phyloP scores from a whole-genome alignment of 2,113 vertebrate genomes.

The Chlorodrepanis virens region DNA sequence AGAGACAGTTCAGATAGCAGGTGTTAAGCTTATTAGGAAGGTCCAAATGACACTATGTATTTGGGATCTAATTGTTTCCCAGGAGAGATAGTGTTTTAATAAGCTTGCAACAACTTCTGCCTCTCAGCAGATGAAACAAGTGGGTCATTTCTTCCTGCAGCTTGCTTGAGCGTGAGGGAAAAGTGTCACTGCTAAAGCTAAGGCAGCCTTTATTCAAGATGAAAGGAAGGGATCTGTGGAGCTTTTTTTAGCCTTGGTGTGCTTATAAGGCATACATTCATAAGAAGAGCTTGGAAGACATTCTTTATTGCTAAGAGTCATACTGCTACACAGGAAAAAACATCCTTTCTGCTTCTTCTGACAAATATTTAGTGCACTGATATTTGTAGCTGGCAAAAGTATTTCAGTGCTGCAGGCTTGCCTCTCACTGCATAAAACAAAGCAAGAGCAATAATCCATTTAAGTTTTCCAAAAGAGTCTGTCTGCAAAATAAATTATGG shows the following conservation, averaged over 20 bases:
- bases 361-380: background rate
- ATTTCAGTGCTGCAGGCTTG: background rate
- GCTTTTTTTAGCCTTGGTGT: background rate
- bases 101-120: background rate
- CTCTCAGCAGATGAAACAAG: conserved; percentile 17
- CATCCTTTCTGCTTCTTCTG: background rate
- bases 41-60: background rate
- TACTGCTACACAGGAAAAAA: background rate
- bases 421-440: background rate
- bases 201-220: background rate
- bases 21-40: background rate
- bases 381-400: background rate
- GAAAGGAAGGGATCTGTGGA: background rate
- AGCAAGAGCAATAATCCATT: background rate
- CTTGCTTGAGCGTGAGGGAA: background rate
- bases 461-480: background rate
- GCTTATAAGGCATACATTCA: background rate
- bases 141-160: conserved; percentile 7
- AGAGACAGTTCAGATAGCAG: background rate
- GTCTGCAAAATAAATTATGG: background rate
- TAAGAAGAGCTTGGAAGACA: background rate
- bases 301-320: background rate
- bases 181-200: background rate
- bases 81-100: background rate
- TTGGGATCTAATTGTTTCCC: background rate